These are phyloP conservation scores for Dicerorhinus sumatrensis DNA, from an alignment of 2,113 vertebrate species.

Conservation along the genomic window DNA sequence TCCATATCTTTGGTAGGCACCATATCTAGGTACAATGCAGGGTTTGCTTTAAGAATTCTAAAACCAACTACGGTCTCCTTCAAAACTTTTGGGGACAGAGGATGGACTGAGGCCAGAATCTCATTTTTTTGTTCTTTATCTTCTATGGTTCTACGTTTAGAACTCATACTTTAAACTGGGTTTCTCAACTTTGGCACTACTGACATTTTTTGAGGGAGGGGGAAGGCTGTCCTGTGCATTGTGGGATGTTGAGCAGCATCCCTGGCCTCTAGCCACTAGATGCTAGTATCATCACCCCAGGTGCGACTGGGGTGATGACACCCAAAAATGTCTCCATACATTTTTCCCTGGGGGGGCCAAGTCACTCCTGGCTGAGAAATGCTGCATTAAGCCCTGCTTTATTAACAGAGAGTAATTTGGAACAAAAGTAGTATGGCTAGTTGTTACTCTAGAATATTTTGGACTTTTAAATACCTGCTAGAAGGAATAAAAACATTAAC, in stretches of 20 bases:
- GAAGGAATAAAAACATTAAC: background rate
- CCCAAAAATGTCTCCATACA: background rate
- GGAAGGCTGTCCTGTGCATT: background rate
- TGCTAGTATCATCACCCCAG: background rate
- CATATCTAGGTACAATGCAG: background rate
- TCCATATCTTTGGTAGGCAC: background rate
- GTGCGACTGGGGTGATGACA: background rate
- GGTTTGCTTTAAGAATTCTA: constrained; percentile 4
- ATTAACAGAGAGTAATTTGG: background rate
- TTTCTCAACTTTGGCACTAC: background rate
- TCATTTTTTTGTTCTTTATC: constrained; percentile 5
- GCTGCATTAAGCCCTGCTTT: background rate
- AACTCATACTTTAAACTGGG: background rate
- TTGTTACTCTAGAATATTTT: constrained; percentile 31
- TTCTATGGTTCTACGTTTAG: background rate
- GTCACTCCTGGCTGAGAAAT: background rate
- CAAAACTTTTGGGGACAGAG: background rate
- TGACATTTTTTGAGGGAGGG: background rate
- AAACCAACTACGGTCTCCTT: background rate
- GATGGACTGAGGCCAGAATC: background rate
- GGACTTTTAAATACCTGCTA: background rate
- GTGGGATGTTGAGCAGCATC: background rate
- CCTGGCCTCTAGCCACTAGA: background rate
- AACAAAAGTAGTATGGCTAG: background rate
- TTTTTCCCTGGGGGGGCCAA: background rate